Conservation (phyloP, 2,888 invertebrate species). For the Deilephila porcellus region DNA sequence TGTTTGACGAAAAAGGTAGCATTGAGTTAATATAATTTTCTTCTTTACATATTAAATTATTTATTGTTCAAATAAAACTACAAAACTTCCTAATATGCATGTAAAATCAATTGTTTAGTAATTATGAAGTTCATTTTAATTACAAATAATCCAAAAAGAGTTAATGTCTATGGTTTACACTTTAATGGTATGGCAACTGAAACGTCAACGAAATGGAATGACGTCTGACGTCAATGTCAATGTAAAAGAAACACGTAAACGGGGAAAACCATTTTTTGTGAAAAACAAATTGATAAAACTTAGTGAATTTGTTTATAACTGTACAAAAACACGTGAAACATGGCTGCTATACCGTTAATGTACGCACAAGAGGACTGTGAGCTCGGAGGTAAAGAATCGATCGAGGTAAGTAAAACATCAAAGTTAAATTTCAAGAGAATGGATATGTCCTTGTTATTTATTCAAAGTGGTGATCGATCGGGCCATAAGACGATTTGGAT, state of each 20-base stretch:
- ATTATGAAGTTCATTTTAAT: too few species aligned
- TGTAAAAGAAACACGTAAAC: slow-evolving; percentile 43
- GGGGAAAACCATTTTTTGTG: slow-evolving; percentile 39
- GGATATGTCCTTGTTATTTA: slow-evolving; percentile 45
- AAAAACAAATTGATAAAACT: slow-evolving; percentile 32
- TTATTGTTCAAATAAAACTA: too few species aligned
- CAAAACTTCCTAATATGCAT: too few species aligned
- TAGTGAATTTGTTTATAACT: slow-evolving; percentile 28
- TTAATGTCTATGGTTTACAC: not conserved
- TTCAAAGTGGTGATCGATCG: slow-evolving; percentile 31
- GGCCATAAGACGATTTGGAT: not conserved
- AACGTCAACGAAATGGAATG: slow-evolving; percentile 22
- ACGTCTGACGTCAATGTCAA: not conserved
- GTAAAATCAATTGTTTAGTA: too few species aligned
- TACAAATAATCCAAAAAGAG: too few species aligned
- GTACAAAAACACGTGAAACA: slow-evolving; percentile 44
- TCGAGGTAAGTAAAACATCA: slow-evolving; percentile 62
- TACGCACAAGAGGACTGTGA: slow-evolving; percentile 87
- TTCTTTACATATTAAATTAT: too few species aligned
- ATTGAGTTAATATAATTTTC: too few species aligned
- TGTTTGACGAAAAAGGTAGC: too few species aligned
- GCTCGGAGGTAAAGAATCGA: slow-evolving; percentile 86
- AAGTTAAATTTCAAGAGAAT: slow-evolving; percentile 34
- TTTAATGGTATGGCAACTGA: not conserved
- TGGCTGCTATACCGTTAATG: slow-evolving; percentile 86